A percentile compares a stretch with the other conserved stretches of the same genome.
Evolutionary conservation across 2,888 invertebrate genomes (phyloP).

Genomic region (Hylaea fasciaria): DNA sequence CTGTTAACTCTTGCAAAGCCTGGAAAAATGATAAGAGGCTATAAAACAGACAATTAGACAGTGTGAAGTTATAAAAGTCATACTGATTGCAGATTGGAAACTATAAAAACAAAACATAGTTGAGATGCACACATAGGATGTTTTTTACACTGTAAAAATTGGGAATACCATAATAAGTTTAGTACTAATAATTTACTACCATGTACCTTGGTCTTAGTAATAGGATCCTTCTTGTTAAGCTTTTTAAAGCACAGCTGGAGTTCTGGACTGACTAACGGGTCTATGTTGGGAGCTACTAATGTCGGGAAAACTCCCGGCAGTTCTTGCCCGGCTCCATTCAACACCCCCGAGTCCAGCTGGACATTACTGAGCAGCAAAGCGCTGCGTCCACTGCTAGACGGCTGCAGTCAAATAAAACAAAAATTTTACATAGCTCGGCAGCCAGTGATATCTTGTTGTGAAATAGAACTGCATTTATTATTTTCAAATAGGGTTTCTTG

Average conservation of each 20-base stretch:
- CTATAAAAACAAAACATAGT: too few relatives aligned
- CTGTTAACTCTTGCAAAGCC: constrained; percentile 93
- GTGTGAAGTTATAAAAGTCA: too few relatives aligned
- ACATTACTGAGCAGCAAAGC: constrained; percentile 90
- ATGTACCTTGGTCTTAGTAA: constrained; percentile 95
- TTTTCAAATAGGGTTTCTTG: too few relatives aligned
- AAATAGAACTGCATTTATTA: background rate
- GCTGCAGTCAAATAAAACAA: constrained; percentile 79
- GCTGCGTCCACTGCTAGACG: constrained; percentile 95
- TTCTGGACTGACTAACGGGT: constrained; percentile 89
- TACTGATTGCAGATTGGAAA: too few relatives aligned
- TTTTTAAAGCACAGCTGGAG: constrained; percentile 93
- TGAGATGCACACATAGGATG: too few relatives aligned
- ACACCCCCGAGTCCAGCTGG: constrained; percentile 47
- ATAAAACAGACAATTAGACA: background rate
- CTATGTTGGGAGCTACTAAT: constrained; percentile 78
- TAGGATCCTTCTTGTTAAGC: constrained; percentile 94
- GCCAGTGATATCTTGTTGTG: too few relatives aligned
- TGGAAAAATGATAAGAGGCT: constrained; percentile 56
- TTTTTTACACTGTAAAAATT: too few relatives aligned
- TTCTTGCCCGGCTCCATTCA: constrained; percentile 48
- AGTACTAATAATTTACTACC: too few relatives aligned
- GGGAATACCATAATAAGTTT: too few relatives aligned
- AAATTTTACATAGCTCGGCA: too few relatives aligned
- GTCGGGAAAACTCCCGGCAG: constrained; percentile 66